Evolutionary conservation across 30 jellyfish, hydroid and myxozoan genomes (phyloP).

Genomic region (Aurelia aurita): DNA sequence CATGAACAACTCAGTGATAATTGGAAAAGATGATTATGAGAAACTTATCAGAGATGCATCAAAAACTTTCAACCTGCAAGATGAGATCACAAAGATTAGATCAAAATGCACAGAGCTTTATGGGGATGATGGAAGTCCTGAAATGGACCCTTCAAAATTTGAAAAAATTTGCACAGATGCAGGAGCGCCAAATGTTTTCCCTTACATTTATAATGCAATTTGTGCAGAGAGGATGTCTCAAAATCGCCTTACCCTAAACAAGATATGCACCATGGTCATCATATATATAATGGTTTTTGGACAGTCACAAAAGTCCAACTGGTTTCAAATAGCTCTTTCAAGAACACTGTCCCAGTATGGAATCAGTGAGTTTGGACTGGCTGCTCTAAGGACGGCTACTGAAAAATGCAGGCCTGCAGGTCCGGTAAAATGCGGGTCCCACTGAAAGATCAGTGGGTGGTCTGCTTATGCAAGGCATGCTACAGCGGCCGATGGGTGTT

Average conservation of each 20-base stretch:
- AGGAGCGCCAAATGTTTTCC: constrained; percentile 14
- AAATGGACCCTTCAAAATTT: constrained; percentile 39
- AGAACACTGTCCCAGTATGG: constrained; percentile 42
- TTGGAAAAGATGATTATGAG: constrained; percentile 2
- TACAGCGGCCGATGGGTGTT: no score
- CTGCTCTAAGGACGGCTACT: no score
- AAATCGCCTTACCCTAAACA: constrained; percentile 13
- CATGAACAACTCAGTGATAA: background rate
- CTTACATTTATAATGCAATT: constrained; percentile 23
- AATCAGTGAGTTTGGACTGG: constrained; percentile 9
- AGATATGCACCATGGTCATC: constrained; percentile 12
- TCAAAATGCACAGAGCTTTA: constrained; percentile 30
- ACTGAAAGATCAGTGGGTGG: no score
- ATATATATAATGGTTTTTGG: constrained; percentile 12
- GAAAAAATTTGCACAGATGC: constrained; percentile 38
- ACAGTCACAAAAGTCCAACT: constrained; percentile 18
- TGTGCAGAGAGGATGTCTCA: constrained; percentile 34
- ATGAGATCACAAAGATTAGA: constrained; percentile 11
- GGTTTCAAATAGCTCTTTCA: constrained; percentile 48
- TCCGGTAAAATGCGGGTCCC: no score
- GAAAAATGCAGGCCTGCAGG: no score
- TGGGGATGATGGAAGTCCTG: constrained; percentile 60
- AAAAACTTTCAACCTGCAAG: constrained; percentile 11
- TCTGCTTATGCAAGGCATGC: no score
- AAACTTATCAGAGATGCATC: constrained; percentile 22